Conservation (phyloP, 2,888 invertebrate species). For the Cheilosia vernalis region DNA sequence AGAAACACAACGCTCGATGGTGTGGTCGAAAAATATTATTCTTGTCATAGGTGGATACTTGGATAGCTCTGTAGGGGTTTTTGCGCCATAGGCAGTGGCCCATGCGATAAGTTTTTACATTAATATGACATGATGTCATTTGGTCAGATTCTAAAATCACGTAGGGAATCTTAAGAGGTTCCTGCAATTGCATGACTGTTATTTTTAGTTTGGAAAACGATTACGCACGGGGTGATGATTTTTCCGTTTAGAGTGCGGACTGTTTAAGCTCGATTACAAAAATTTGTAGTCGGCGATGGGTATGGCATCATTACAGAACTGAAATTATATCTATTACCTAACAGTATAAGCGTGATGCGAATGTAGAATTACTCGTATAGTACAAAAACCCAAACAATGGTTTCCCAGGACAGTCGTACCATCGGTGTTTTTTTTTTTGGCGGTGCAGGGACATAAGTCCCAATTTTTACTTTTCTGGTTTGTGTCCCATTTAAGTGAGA, state of each 20-base stretch:
- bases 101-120: constrained; percentile 62
- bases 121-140: constrained; percentile 75
- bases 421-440: too few relatives aligned
- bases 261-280: too few relatives aligned
- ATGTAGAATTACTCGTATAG: too few relatives aligned
- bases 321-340: too few relatives aligned
- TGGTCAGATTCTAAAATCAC: constrained; percentile 59
- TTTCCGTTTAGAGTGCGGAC: background rate
- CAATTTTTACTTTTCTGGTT: too few relatives aligned
- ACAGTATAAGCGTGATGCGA: too few relatives aligned
- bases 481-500: too few relatives aligned
- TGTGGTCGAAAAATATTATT: constrained; percentile 20
- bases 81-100: constrained; percentile 44
- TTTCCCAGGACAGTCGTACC: too few relatives aligned
- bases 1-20: constrained; percentile 35
- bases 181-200: constrained; percentile 3
- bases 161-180: constrained; percentile 66
- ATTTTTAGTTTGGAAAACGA: constrained; percentile 12
- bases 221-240: constrained; percentile 15
- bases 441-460: too few relatives aligned
- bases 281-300: too few relatives aligned
- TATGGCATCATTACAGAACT: too few relatives aligned
- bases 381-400: too few relatives aligned
- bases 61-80: constrained; percentile 15
- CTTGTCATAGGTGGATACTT: background rate